Evolutionary conservation across 1,140 invertebrate species (phyloP).

Genomic region (Drosophila arawakana): DNA sequence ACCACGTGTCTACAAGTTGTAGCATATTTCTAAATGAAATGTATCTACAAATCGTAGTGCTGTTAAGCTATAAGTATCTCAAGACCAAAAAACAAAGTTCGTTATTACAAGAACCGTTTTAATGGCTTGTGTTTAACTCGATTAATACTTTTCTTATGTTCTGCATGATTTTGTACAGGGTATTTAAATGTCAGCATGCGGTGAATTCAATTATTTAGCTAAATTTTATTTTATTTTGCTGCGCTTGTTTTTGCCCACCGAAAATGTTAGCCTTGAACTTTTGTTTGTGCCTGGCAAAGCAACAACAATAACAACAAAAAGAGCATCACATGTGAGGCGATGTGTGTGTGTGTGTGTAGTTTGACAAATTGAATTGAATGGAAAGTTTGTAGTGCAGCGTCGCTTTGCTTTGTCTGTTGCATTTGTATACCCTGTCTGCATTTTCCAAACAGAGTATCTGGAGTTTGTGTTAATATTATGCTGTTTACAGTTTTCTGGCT

Average conservation of each 20-base stretch:
- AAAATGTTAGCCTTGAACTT: constrained; percentile 75
- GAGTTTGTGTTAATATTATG: too few relatives aligned
- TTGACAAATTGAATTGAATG: constrained; percentile 48
- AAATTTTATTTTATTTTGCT: constrained; percentile 23
- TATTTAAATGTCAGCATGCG: background rate
- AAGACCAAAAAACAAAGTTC: too few relatives aligned
- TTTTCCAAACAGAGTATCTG: too few relatives aligned
- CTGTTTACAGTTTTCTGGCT: too few relatives aligned
- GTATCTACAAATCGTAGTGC: too few relatives aligned
- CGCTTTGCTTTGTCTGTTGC: background rate
- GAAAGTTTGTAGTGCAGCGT: constrained; percentile 12
- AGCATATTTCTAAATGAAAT: background rate
- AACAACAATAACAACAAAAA: constrained; percentile 42
- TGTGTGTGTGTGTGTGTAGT: constrained; percentile 21
- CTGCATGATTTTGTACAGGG: background rate
- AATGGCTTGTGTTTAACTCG: too few relatives aligned
- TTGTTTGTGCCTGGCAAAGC: constrained; percentile 57
- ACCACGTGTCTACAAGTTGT: constrained; percentile 50
- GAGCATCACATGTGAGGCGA: constrained; percentile 47
- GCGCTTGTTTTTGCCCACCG: constrained; percentile 62
- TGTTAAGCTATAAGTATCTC: too few relatives aligned
- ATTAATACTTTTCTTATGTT: background rate
- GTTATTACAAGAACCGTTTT: too few relatives aligned
- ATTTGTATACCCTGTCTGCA: constrained; percentile 3
- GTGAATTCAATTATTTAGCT: background rate